phyloP scores from a whole-genome alignment of 2,113 vertebrate species.

The Gavialis gangeticus region DNA sequence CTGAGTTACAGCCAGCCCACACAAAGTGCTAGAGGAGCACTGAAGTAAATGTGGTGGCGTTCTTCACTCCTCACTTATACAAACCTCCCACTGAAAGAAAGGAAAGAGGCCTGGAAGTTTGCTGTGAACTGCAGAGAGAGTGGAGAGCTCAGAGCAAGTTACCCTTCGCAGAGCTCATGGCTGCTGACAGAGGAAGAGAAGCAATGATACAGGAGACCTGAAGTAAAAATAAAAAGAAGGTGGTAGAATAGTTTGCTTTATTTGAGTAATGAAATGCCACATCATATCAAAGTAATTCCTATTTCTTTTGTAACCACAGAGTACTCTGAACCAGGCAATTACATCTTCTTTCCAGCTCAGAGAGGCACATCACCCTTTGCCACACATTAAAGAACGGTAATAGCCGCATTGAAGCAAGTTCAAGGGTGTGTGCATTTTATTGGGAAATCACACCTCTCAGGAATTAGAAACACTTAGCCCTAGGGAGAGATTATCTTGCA shows the following conservation, averaged over 20 bases:
- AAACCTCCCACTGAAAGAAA: not conserved
- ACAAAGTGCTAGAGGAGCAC: not conserved
- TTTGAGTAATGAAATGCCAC: constrained; percentile 11
- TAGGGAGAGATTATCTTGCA: not conserved
- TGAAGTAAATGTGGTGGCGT: fast-evolving
- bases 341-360: constrained; percentile 19
- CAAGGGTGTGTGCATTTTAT: not conserved
- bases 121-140: fast-evolving
- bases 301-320: constrained; percentile 5
- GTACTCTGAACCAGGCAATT: constrained; percentile 37
- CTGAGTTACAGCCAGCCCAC: not conserved
- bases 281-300: constrained; percentile 23
- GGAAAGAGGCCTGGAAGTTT: not conserved
- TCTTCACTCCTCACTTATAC: not conserved
- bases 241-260: not conserved
- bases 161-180: not conserved
- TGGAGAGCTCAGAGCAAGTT: not conserved
- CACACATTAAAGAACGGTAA: not conserved
- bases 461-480: not conserved
- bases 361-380: constrained; percentile 29
- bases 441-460: not conserved
- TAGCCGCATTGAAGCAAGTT: not conserved
- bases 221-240: not conserved
- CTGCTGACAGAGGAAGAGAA: not conserved
- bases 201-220: not conserved